Conservation (phyloP, 2,113 vertebrate species). For the Lepus europaeus region DNA sequence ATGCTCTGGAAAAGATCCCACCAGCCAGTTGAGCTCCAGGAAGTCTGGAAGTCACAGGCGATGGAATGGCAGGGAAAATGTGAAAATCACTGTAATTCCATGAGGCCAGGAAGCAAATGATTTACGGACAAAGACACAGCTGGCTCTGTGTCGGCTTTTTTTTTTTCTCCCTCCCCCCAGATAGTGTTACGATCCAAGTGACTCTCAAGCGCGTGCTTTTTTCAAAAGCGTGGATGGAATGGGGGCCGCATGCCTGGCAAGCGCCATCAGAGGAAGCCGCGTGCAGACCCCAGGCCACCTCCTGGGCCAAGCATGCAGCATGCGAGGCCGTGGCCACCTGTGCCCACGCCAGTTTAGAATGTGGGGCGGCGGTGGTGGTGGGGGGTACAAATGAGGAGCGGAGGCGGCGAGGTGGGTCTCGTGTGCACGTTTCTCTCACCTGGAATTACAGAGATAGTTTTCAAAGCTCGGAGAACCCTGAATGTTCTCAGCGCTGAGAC, state of each 20-base stretch:
- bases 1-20: slow-evolving; percentile 59
- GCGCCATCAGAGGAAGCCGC: slow-evolving; percentile 14
- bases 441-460: slow-evolving; percentile 99
- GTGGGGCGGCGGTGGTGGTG: slow-evolving; percentile 46
- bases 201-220: slow-evolving; percentile 71
- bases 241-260: slow-evolving; percentile 72
- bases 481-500: slow-evolving; percentile 99
- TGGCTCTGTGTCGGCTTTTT: neutral
- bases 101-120: slow-evolving; percentile 70
- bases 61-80: slow-evolving; percentile 66
- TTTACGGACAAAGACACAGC: slow-evolving; percentile 52
- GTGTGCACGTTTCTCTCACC: slow-evolving; percentile 91
- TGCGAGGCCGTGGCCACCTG: slow-evolving; percentile 95
- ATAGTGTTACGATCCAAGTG: neutral
- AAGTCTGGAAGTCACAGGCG: slow-evolving; percentile 75
- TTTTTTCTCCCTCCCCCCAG: neutral
- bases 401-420: slow-evolving; percentile 15
- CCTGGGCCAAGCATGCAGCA: slow-evolving; percentile 85
- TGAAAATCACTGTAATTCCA: slow-evolving; percentile 80
- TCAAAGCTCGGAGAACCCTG: slow-evolving; percentile 99
- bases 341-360: slow-evolving; percentile 89
- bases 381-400: slow-evolving; percentile 58
- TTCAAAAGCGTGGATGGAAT: slow-evolving; percentile 68
- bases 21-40: slow-evolving; percentile 74
- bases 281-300: slow-evolving; percentile 44